phyloP scores from a whole-genome alignment of 1,140 invertebrate genomes.

The Lethrus apterus region DNA sequence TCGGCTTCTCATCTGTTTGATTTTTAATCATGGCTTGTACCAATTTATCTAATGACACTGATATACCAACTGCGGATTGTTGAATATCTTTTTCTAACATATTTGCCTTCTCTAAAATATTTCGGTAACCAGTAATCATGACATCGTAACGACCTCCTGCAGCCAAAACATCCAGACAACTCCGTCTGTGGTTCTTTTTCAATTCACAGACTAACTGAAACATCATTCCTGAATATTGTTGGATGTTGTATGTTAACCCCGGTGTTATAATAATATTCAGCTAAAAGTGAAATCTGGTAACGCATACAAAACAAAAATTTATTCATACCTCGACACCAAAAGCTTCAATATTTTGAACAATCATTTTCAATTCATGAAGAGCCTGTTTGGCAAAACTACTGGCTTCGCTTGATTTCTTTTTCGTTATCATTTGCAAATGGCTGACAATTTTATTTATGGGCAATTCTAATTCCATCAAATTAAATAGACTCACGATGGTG shows the following conservation, averaged over 20 bases:
- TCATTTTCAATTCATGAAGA: constrained; percentile 63
- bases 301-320: constrained; percentile 5
- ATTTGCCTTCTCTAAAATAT: constrained; percentile 26
- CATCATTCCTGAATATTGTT: constrained; percentile 63
- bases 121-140: constrained; percentile 43
- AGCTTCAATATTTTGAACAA: constrained; percentile 58
- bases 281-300: constrained; percentile 32
- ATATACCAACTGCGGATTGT: constrained; percentile 64
- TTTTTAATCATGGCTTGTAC: constrained; percentile 48
- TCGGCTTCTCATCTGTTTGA: constrained; percentile 38
- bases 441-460: constrained; percentile 56
- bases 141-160: constrained; percentile 45
- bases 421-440: constrained; percentile 52
- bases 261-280: constrained; percentile 55
- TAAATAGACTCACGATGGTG: constrained; percentile 59
- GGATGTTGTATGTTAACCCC: constrained; percentile 55
- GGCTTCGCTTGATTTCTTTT: constrained; percentile 56
- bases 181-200: constrained; percentile 50
- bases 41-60: constrained; percentile 65
- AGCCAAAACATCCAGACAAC: constrained; percentile 42
- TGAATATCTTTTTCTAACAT: constrained; percentile 36
- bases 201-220: constrained; percentile 62
- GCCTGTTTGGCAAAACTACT: constrained; percentile 58
- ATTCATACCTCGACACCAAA: constrained; percentile 64
- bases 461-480: constrained; percentile 66